Evolutionary conservation across 2,797 vertebrate genomes (phyloP).

Genomic region (Sebastes flavidus): DNA sequence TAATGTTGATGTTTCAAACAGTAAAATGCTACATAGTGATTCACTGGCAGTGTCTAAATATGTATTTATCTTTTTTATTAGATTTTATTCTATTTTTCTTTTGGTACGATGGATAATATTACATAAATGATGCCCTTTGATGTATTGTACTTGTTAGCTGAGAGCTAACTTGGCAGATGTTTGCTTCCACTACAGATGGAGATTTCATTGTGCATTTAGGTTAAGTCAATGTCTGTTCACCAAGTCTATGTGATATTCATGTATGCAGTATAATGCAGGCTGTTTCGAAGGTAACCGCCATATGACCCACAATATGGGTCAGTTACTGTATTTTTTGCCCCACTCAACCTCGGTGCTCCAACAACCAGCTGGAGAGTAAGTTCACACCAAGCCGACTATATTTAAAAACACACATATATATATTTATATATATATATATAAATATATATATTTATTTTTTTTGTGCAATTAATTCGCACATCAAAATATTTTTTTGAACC

Average conservation of each 20-base stretch:
- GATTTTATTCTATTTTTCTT: neutral
- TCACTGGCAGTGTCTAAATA: neutral
- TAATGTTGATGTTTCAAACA: neutral
- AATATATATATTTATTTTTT: too few relatives aligned
- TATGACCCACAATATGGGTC: neutral
- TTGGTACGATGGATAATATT: neutral
- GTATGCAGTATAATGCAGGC: neutral
- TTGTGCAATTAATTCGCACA: too few relatives aligned
- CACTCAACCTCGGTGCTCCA: neutral
- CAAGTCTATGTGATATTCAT: conserved; percentile 17
- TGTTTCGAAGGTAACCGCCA: conserved; percentile 2
- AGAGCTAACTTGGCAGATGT: conserved; percentile 43
- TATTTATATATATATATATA: too few relatives aligned
- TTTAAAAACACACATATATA: neutral
- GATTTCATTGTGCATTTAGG: conserved; percentile 39
- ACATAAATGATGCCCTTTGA: conserved; percentile 51
- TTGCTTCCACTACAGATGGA: conserved; percentile 35
- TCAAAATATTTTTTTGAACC: too few relatives aligned
- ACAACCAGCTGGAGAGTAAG: neutral
- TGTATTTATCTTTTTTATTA: neutral
- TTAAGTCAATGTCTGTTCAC: conserved; percentile 21
- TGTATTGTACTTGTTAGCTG: conserved; percentile 12
- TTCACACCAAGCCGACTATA: neutral
- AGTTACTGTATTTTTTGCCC: neutral
- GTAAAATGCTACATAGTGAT: neutral